Conservation (phyloP, 2,797 vertebrate genomes). For the Sus cebifrons region DNA sequence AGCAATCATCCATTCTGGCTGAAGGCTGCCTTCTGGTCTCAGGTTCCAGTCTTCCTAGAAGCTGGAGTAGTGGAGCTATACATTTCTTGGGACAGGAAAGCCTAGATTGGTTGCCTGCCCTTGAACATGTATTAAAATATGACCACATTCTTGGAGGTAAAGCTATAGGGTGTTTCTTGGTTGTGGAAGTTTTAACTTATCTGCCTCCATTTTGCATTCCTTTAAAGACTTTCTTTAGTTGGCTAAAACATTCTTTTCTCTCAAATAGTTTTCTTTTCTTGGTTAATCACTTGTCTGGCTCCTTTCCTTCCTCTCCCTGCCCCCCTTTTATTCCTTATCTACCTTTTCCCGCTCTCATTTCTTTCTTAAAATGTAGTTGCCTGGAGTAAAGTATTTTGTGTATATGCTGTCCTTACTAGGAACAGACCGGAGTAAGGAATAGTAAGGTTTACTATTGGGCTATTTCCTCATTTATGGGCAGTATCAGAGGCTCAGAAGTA, state of each 20-base stretch:
- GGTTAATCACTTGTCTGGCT: neutral
- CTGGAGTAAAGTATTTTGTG: neutral
- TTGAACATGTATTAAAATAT: neutral
- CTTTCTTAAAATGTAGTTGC: conserved; percentile 6
- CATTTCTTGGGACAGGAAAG: conserved; percentile 2
- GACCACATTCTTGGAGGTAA: neutral
- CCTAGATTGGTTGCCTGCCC: neutral
- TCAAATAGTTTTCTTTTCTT: neutral
- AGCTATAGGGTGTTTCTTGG: neutral
- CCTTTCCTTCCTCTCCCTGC: no score
- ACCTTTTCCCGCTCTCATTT: neutral
- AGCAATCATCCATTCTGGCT: neutral
- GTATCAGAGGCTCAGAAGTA: neutral
- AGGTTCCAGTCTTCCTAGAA: conserved; percentile 4
- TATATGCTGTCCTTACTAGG: neutral
- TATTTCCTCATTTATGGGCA: neutral
- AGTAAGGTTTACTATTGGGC: neutral
- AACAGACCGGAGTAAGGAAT: no score
- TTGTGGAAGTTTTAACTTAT: neutral
- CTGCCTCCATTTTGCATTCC: neutral
- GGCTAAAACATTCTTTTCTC: neutral
- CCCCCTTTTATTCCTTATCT: neutral
- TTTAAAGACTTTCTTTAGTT: neutral
- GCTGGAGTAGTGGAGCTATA: neutral
- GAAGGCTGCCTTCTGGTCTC: conserved; percentile 56